Percentiles rank a stretch among this genome's conserved stretches.
Conservation (phyloP, 2,113 vertebrate genomes). For the Fulica atra region DNA sequence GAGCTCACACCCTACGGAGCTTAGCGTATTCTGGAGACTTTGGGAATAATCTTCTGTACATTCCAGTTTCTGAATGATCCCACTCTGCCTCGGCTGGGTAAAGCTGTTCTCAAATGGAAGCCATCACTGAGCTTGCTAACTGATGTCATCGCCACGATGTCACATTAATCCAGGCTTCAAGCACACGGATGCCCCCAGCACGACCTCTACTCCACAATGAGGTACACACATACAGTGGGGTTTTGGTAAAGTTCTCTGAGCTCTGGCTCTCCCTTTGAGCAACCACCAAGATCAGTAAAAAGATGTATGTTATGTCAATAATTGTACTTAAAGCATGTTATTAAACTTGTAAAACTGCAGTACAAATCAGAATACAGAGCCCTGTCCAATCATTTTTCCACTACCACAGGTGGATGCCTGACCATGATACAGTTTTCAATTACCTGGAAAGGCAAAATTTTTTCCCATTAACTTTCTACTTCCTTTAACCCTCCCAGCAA, state of each 20-base stretch:
- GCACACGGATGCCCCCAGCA: neutral
- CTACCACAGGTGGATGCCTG: neutral
- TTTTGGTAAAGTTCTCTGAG: neutral
- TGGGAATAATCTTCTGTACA: neutral
- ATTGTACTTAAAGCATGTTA: neutral
- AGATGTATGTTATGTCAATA: neutral
- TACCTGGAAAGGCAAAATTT: neutral
- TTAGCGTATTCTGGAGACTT: neutral
- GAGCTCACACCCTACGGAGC: fast-evolving
- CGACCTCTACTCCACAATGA: neutral
- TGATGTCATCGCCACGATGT: neutral
- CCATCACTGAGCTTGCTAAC: neutral
- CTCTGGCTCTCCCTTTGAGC: neutral
- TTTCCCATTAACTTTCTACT: neutral
- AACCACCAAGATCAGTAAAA: neutral
- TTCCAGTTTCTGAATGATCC: neutral
- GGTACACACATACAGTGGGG: neutral
- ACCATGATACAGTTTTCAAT: neutral
- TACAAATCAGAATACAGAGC: neutral
- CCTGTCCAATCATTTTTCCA: neutral
- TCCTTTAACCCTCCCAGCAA: neutral
- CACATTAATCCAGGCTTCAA: neutral
- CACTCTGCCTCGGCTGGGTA: neutral
- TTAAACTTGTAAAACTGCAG: neutral
- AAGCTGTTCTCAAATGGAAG: neutral